phyloP scores from a whole-genome alignment of 2,797 vertebrate species.

The Pogonophryne albipinna region DNA sequence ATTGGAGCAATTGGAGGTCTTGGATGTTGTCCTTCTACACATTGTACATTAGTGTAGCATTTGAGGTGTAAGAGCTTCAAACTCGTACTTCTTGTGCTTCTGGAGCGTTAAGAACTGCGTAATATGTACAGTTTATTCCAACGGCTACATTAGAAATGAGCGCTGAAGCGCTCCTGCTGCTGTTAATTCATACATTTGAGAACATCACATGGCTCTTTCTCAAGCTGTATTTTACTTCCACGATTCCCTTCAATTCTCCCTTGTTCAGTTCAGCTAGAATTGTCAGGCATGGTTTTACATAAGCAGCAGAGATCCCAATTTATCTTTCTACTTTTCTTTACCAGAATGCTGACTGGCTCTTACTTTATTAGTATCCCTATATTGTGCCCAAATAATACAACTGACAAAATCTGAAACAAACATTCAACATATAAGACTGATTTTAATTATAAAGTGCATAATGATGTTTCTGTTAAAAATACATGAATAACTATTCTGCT shows the following conservation, averaged over 20 bases:
- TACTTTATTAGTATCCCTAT: background rate
- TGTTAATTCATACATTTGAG: constrained; percentile 4
- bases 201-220: background rate
- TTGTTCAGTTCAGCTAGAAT: background rate
- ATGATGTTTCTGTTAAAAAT: constrained; percentile 10
- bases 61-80: too few relatives aligned
- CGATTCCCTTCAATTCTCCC: background rate
- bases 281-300: constrained; percentile 3
- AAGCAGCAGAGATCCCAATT: background rate
- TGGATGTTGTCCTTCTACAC: background rate
- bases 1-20: background rate
- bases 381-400: background rate
- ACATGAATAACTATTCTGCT: background rate
- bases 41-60: background rate
- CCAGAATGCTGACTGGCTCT: background rate
- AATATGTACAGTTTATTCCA: too few relatives aligned
- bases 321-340: background rate
- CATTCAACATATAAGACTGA: background rate
- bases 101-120: too few relatives aligned
- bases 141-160: background rate
- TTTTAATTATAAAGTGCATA: background rate
- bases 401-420: background rate
- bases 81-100: too few relatives aligned
- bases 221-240: constrained; percentile 9
- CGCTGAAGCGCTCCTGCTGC: background rate